phyloP scores from a whole-genome alignment of 2,888 invertebrate species.

The Muscina levida region DNA sequence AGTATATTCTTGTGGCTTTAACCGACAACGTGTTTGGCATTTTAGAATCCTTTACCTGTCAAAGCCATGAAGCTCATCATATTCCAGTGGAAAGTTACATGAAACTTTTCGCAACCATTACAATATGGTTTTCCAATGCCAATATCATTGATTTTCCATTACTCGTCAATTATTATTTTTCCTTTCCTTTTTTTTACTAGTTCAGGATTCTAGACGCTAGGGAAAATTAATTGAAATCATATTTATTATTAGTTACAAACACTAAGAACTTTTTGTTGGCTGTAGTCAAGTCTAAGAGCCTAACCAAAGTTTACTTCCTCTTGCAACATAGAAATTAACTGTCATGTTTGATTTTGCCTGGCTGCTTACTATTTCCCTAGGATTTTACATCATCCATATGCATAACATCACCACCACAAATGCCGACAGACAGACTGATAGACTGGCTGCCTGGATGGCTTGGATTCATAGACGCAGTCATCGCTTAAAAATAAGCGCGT shows the following conservation, averaged over 20 bases:
- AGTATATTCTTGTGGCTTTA: no score
- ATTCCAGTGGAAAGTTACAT: no score
- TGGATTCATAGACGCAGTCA: slow-evolving; percentile 4
- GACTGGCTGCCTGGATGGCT: slow-evolving; percentile 33
- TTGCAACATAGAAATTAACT: slow-evolving; percentile 25
- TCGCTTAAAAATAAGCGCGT: slow-evolving; percentile 22
- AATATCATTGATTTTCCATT: background rate
- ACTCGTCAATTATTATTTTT: background rate
- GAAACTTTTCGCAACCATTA: no score
- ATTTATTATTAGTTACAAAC: background rate
- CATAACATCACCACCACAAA: slow-evolving; percentile 57
- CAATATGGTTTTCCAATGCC: no score
- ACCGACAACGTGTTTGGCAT: no score
- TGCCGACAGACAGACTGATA: no score
- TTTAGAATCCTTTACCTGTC: no score
- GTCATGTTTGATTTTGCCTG: slow-evolving; percentile 53
- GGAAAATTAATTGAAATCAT: slow-evolving; percentile 18
- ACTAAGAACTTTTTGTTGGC: background rate
- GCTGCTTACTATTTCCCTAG: no score
- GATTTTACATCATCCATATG: slow-evolving; percentile 53
- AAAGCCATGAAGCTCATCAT: no score
- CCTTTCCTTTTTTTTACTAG: background rate
- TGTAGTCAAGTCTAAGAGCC: background rate
- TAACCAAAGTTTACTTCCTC: background rate
- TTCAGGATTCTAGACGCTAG: background rate